phyloP scores from a whole-genome alignment of 2,888 invertebrate species.

The Hirudinaria manillensis region DNA sequence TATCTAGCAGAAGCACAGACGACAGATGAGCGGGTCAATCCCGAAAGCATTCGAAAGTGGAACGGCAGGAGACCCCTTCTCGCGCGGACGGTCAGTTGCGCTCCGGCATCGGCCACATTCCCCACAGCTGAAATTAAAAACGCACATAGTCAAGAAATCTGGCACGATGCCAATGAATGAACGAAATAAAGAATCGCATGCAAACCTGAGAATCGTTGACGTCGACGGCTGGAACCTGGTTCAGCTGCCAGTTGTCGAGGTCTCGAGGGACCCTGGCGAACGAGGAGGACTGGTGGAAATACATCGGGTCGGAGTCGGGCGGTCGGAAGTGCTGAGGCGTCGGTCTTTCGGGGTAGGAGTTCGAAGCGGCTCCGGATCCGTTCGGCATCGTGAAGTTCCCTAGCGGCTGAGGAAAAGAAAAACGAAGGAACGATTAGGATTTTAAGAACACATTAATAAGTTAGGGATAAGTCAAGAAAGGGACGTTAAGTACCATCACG shows the following conservation, averaged over 20 bases:
- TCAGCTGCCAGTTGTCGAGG: slow-evolving; percentile 17
- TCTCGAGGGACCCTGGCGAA: slow-evolving; percentile 9
- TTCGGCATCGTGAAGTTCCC: slow-evolving; percentile 1
- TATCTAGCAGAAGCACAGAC: slow-evolving; percentile 11
- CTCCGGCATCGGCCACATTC: slow-evolving; percentile 7
- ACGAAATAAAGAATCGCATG: background rate
- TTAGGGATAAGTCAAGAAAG: background rate
- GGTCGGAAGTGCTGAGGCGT: slow-evolving; percentile 8
- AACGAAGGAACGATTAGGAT: background rate
- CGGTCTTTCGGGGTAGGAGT: background rate
- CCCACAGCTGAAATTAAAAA: slow-evolving; percentile 1
- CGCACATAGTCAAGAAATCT: background rate
- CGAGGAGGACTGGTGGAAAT: slow-evolving; percentile 21
- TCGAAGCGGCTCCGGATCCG: background rate
- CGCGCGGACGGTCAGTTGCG: background rate
- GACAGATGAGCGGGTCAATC: slow-evolving; percentile 1
- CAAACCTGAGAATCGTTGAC: background rate
- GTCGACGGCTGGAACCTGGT: background rate
- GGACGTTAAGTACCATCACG: background rate
- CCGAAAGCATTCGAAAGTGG: slow-evolving; percentile 8
- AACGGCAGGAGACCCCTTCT: background rate
- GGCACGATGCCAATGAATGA: background rate
- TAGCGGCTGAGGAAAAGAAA: background rate
- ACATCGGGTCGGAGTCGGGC: background rate
- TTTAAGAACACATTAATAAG: background rate